Evolutionary conservation across 2,888 invertebrate genomes (phyloP).

Genomic region (Stomorhina lunata): DNA sequence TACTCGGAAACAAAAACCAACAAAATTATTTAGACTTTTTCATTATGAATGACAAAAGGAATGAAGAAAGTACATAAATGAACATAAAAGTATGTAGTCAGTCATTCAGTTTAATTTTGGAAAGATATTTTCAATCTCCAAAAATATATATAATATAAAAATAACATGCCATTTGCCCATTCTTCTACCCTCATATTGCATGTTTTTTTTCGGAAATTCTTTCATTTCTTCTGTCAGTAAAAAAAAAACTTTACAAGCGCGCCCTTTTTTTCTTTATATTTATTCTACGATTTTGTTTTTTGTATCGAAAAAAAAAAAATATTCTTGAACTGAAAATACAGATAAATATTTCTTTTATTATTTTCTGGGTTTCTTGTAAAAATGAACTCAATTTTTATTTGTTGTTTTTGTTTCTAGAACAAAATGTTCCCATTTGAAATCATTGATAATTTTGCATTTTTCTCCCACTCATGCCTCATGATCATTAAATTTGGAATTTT

Average conservation of each 20-base stretch:
- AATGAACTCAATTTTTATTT: conserved; percentile 4
- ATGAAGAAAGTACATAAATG: no score
- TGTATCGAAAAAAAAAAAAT: no score
- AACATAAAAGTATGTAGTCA: not conserved
- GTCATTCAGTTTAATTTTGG: not conserved
- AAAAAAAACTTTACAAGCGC: conserved; percentile 15
- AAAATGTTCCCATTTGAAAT: conserved; percentile 41
- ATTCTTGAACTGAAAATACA: no score
- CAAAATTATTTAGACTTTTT: conserved; percentile 3
- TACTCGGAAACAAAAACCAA: no score
- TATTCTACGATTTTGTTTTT: not conserved
- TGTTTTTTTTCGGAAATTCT: conserved; percentile 35
- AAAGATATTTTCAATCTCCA: conserved; percentile 13
- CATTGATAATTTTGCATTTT: conserved; percentile 39
- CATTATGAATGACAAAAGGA: conserved; percentile 13
- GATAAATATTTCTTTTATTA: no score
- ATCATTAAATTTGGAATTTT: not conserved
- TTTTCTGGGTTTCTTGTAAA: no score
- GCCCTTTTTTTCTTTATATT: conserved; percentile 36
- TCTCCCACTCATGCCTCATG: conserved; percentile 32
- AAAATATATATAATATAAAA: not conserved
- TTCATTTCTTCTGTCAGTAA: not conserved
- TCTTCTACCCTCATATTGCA: conserved; percentile 7
- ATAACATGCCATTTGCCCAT: not conserved
- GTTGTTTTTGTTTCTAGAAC: conserved; percentile 1